Evolutionary conservation across 2,113 vertebrate genomes (phyloP), one percentile per base, ranked within the genome.

Genomic region (Panthera uncia): DNA sequence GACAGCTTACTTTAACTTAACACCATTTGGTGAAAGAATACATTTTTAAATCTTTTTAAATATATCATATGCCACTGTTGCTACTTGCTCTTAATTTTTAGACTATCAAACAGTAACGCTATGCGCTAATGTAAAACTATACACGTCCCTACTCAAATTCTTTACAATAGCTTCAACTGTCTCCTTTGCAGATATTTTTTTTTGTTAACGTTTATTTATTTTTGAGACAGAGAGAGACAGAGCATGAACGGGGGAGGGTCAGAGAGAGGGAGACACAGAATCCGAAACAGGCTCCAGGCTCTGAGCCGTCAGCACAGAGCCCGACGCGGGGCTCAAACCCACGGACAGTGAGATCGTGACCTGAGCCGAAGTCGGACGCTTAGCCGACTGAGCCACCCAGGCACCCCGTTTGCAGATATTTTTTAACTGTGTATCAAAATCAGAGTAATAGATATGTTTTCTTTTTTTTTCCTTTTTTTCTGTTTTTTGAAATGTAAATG

Each of bases 1-100:
- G 98, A 99, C 98, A 98, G 94, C 95, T 98, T 98, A 98, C 98
- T 99, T 98, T 99, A 98, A 99, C 99, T 98, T 98, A 98, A 98
- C 76, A 97, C 94, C 98, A 98, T 98, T 98, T 99, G 98, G 97
- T 98, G 86, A 98, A 98, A 98, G 95, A 98, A 98, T 98, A 97
- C 92, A 76, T 97, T 97, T 98, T 97, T 45, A 91, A 98, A 97
- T 98, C 98, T 98, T 98, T 98, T 97, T 97, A 97, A 98, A 98
- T 98, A 98, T 98, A 98, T 97, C 97, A 98, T 98, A 98, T 98
- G 96, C 95, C 97, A 98, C 97, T 76, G 71, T 98, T 98, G 73
- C 48, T 92, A 31, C 23, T 93, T 87, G 27, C 15, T 81, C 61
- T 85, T 76, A 61, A 73, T 41, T 81, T 80, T 87, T 92, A 89